Conservation (phyloP, 1,140 invertebrate genomes). For the Batillaria attramentaria region DNA sequence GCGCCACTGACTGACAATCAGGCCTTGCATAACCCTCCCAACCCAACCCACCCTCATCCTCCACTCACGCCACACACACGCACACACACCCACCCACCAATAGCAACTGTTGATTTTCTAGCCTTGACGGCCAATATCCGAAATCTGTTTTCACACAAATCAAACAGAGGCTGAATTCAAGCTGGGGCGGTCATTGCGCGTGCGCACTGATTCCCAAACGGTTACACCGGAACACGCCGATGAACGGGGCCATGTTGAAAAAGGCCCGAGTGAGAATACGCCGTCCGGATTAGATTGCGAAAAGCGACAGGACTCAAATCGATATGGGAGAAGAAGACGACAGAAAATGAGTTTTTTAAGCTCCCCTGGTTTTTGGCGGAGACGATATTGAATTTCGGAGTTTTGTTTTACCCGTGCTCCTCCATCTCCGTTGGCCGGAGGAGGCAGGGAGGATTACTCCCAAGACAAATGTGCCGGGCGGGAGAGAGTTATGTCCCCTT, state of each 20-base stretch:
- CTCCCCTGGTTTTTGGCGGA: background rate
- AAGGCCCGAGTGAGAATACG: constrained; percentile 14
- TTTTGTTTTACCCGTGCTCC: background rate
- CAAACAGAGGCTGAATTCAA: background rate
- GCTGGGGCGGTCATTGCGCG: too few relatives aligned
- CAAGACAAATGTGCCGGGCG: constrained; percentile 25
- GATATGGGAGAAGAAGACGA: constrained; percentile 10
- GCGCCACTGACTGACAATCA: background rate
- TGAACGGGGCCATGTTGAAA: constrained; percentile 7
- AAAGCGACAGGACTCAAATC: background rate
- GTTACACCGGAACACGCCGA: background rate
- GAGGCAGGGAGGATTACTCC: background rate
- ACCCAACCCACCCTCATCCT: background rate
- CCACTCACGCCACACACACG: background rate
- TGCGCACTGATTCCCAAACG: constrained; percentile 2
- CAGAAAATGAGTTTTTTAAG: constrained; percentile 14
- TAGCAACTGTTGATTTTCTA: background rate
- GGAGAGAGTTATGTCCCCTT: constrained; percentile 12
- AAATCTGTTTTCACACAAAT: constrained; percentile 8
- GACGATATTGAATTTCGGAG: constrained; percentile 12
- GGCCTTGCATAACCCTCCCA: background rate
- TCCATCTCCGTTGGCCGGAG: too few relatives aligned
- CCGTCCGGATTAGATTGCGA: constrained; percentile 1
- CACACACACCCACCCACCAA: background rate
- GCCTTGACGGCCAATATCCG: background rate